These are phyloP conservation scores for Sesamia inferens DNA, from an alignment of 2,888 invertebrate genomes.

Conservation along the genomic window DNA sequence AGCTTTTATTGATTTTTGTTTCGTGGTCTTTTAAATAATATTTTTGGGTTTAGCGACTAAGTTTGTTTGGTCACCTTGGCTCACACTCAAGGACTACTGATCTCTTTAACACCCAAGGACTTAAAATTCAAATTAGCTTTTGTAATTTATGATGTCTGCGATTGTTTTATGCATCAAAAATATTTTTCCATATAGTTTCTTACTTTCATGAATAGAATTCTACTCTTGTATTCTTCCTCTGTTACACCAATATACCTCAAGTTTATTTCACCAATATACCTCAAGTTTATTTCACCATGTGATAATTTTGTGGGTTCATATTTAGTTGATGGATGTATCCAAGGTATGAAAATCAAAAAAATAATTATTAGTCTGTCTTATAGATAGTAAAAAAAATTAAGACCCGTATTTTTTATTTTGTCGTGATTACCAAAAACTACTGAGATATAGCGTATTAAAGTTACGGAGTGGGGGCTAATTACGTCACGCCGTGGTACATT, in stretches of 20 bases:
- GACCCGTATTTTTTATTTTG: too few relatives aligned
- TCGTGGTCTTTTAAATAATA: constrained; percentile 21
- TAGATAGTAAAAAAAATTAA: too few relatives aligned
- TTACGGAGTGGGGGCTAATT: too few relatives aligned
- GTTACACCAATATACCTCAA: neutral
- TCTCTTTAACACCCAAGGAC: constrained; percentile 24
- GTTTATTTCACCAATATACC: neutral
- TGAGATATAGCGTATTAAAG: too few relatives aligned
- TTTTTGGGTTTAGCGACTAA: constrained; percentile 20
- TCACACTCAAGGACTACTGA: constrained; percentile 29
- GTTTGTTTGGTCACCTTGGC: constrained; percentile 38
- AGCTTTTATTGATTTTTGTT: constrained; percentile 7
- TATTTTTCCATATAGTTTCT: neutral
- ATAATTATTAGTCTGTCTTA: too few relatives aligned
- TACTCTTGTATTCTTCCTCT: neutral
- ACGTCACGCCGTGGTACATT: too few relatives aligned
- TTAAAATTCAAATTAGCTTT: constrained; percentile 26
- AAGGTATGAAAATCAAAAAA: too few relatives aligned
- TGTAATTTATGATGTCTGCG: constrained; percentile 33
- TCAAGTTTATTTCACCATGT: neutral
- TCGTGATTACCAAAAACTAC: too few relatives aligned
- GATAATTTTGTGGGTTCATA: neutral
- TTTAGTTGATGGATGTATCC: neutral
- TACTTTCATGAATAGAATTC: neutral
- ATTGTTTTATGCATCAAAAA: neutral